phyloP scores from a whole-genome alignment of 2,797 vertebrate genomes.

The Eutrigla gurnardus region DNA sequence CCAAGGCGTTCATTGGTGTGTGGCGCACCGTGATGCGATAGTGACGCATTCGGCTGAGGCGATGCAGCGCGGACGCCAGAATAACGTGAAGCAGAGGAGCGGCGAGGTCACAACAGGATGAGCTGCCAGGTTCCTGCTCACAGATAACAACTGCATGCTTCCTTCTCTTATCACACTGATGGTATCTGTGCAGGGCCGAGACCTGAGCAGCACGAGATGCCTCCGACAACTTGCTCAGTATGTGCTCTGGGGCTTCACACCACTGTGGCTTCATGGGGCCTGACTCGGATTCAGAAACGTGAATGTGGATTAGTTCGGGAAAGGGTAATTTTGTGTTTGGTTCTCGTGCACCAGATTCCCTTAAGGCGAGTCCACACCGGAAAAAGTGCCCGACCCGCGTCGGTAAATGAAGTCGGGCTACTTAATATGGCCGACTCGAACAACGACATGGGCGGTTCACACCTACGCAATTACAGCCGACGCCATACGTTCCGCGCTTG shows the following conservation, averaged over 20 bases:
- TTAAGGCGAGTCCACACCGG: too few relatives aligned
- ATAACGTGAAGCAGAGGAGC: neutral
- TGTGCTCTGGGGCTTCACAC: conserved; percentile 2
- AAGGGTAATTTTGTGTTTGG: neutral
- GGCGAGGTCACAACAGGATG: conserved; percentile 45
- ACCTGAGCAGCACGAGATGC: conserved; percentile 33
- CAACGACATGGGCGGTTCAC: too few relatives aligned
- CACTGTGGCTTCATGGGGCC: neutral
- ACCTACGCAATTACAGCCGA: too few relatives aligned
- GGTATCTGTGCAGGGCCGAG: conserved; percentile 43
- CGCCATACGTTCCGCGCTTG: too few relatives aligned
- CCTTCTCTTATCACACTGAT: conserved; percentile 66
- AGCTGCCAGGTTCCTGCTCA: conserved; percentile 26
- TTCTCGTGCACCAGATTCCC: neutral
- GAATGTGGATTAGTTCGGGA: too few relatives aligned
- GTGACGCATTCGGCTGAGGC: neutral
- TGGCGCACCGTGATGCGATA: too few relatives aligned
- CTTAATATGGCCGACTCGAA: too few relatives aligned
- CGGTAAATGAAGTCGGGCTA: too few relatives aligned
- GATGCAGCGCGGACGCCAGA: too few relatives aligned
- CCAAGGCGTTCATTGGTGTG: neutral
- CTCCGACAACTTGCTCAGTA: conserved; percentile 11
- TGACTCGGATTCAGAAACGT: neutral
- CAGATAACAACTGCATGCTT: conserved; percentile 66
- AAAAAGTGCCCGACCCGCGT: too few relatives aligned